Evolutionary conservation across 92 coral and sea anemone species (phyloP).

Genomic region (Palythoa heliodiscus): DNA sequence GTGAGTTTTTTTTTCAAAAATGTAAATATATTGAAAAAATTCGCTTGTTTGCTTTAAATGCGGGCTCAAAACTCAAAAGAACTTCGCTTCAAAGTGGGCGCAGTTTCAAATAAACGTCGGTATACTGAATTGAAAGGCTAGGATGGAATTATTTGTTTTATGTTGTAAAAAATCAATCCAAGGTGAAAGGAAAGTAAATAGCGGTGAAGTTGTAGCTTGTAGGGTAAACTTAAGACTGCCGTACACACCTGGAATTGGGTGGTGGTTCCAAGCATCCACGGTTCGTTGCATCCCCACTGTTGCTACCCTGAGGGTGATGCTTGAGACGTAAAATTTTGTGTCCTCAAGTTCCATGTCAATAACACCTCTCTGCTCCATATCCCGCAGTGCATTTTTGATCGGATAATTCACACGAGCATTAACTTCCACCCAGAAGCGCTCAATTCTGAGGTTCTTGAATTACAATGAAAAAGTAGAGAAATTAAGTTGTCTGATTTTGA

Average conservation of each 20-base stretch:
- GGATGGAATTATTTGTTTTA: not conserved
- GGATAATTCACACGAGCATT: constrained; percentile 65
- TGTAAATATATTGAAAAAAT: too few species aligned
- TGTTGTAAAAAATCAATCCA: not conserved
- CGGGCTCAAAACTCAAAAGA: too few species aligned
- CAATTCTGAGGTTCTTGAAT: constrained; percentile 46
- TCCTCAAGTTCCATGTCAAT: constrained; percentile 61
- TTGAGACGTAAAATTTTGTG: constrained; percentile 53
- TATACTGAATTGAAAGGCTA: not conserved
- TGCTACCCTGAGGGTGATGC: constrained; percentile 43
- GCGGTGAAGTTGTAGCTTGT: not conserved
- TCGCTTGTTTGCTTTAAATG: too few species aligned
- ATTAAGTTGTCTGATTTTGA: constrained; percentile 5
- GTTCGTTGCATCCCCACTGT: constrained; percentile 47
- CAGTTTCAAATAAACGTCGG: not conserved
- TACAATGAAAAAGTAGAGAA: constrained; percentile 11
- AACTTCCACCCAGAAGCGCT: constrained; percentile 55
- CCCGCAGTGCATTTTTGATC: constrained; percentile 55
- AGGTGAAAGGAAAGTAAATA: not conserved
- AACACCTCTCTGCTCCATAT: constrained; percentile 57
- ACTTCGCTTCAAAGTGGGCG: too few species aligned
- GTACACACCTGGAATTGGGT: constrained; percentile 61
- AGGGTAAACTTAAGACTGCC: not conserved
- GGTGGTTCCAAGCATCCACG: constrained; percentile 65
- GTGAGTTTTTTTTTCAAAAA: too few species aligned